phyloP scores from a whole-genome alignment of 2,797 vertebrate species.

The Oreonectes daqikongensis region DNA sequence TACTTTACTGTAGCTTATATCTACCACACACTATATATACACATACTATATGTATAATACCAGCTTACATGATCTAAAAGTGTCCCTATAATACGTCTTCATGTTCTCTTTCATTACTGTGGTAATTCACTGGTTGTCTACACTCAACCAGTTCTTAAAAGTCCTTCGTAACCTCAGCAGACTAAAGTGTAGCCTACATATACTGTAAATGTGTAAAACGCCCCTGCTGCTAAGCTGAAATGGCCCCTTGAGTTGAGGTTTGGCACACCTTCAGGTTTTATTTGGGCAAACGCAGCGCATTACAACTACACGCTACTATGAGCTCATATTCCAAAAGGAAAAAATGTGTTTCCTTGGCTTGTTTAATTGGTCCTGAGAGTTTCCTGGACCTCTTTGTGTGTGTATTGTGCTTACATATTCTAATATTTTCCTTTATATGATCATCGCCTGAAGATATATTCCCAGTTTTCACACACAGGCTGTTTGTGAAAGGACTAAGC shows the following conservation, averaged over 20 bases:
- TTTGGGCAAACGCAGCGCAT: background rate
- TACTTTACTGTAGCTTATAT: background rate
- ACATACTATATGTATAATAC: background rate
- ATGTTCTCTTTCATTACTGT: constrained; percentile 6
- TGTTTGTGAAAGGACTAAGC: constrained; percentile 8
- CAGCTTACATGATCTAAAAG: background rate
- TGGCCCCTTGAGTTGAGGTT: constrained; percentile 13
- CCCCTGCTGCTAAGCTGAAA: constrained; percentile 20
- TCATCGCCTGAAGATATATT: background rate
- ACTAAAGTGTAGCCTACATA: constrained; percentile 1
- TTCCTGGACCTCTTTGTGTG: no score
- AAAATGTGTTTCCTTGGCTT: background rate
- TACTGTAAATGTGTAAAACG: background rate
- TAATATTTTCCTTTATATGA: background rate
- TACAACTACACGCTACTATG: constrained; percentile 1
- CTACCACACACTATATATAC: constrained; percentile 10
- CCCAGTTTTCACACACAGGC: background rate
- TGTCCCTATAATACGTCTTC: background rate
- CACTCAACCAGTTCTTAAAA: background rate
- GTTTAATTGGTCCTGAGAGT: no score
- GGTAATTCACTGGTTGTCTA: background rate
- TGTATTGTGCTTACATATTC: background rate
- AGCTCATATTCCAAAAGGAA: constrained; percentile 6
- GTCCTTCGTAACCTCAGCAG: constrained; percentile 2
- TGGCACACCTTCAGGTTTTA: background rate